Conservation (phyloP, 2,888 invertebrate genomes). For the Conistra vaccinii region DNA sequence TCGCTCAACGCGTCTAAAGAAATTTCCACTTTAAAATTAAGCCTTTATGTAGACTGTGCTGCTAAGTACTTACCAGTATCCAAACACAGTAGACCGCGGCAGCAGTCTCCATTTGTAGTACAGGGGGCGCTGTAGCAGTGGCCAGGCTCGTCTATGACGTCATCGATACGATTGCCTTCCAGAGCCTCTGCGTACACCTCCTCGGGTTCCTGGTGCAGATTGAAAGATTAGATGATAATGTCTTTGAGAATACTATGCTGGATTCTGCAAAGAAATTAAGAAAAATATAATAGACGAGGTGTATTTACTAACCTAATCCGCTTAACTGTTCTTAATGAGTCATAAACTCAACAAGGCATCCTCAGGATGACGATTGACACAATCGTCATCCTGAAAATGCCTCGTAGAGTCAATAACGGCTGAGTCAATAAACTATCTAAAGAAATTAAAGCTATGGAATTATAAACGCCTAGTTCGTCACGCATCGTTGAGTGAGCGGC, state of each 20-base stretch:
- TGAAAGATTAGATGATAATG: neutral
- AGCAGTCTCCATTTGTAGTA: slow-evolving; percentile 95
- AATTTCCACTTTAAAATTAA: too few species aligned
- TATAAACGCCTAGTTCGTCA: too few species aligned
- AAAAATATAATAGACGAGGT: too few species aligned
- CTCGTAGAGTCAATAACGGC: too few species aligned
- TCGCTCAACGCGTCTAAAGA: too few species aligned
- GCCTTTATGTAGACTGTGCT: neutral
- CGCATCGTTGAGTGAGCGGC: neutral
- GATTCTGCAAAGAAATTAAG: neutral
- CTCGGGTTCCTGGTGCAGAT: slow-evolving; percentile 79
- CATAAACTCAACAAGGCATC: too few species aligned
- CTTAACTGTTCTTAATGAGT: too few species aligned
- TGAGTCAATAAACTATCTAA: too few species aligned
- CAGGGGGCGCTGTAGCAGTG: slow-evolving; percentile 95
- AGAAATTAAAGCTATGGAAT: too few species aligned
- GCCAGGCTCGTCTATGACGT: slow-evolving; percentile 90
- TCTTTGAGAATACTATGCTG: neutral
- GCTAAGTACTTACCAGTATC: slow-evolving; percentile 85
- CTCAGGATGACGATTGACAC: too few species aligned
- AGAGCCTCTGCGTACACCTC: slow-evolving; percentile 85
- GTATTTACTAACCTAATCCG: too few species aligned
- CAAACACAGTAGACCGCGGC: slow-evolving; percentile 94
- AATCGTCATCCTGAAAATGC: too few species aligned
- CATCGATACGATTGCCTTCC: slow-evolving; percentile 88